Evolutionary conservation across 2,797 vertebrate species (phyloP).

Genomic region (Vespertilio murinus): DNA sequence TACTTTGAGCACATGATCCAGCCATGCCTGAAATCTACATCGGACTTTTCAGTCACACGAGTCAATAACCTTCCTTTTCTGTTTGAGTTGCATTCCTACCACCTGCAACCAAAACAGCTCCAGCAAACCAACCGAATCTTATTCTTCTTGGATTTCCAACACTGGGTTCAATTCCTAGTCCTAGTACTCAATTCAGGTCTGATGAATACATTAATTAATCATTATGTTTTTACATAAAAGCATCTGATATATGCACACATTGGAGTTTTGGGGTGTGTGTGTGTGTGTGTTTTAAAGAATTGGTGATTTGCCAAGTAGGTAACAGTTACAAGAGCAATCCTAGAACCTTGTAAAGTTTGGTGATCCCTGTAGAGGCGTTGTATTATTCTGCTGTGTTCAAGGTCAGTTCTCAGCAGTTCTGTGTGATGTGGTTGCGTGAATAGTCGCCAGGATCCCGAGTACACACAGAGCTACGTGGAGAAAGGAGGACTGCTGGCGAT

Average conservation of each 20-base stretch:
- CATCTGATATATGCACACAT: not conserved
- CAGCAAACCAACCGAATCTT: not conserved
- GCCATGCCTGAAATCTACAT: constrained; percentile 3
- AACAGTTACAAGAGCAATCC: not conserved
- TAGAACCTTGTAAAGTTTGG: not conserved
- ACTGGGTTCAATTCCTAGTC: constrained; percentile 11
- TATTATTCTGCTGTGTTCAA: not conserved
- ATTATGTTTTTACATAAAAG: constrained; percentile 25
- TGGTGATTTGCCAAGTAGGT: constrained; percentile 11
- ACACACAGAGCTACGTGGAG: not conserved
- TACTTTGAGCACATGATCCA: not conserved
- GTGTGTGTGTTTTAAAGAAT: not conserved
- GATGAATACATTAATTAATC: not conserved
- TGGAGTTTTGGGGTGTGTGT: not conserved
- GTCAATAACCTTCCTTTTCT: constrained; percentile 12
- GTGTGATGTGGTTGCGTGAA: not conserved
- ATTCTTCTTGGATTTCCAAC: not conserved
- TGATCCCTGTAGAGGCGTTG: not conserved
- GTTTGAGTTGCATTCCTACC: not conserved
- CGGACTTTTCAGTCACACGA: not conserved
- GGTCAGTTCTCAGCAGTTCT: not conserved
- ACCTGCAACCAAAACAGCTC: not conserved
- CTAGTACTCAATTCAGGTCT: constrained; percentile 15
- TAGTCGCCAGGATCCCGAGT: not conserved
- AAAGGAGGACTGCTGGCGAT: not conserved